Base-by-base conservation (phyloP, 37 sponge, comb jelly and placozoan genomes). In the Agelas oroides region DNA sequence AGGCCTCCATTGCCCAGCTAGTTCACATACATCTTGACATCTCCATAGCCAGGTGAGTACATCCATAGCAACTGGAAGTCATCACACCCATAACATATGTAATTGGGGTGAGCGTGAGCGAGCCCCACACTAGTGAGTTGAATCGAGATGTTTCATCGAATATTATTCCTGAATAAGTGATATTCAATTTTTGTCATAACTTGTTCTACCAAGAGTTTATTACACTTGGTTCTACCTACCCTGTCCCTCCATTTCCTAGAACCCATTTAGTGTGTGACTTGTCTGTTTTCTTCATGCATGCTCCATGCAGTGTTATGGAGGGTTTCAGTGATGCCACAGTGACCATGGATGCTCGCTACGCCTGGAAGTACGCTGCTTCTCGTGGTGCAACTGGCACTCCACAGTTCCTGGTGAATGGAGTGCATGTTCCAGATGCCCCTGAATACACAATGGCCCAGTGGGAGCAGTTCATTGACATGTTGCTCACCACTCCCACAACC, bases 321-420 rank as follows among this genome's bases (percentile, higher is more conserved):
- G 89, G 84, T 0, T 89, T 89, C 70, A 28, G 58, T 40, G 78
- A 83, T 39, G 20, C 60, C 30, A 20, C 28, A 18, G 73, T 89
- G 32, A 70, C 30, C 33, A 39, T 19, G 23, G 69, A 70, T 39
- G 62, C 84, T 28, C 72, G 83, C 53, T 77, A 83, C 77, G 89
- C 83, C 35, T 89, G 84, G 84, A 89, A 83, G 76, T 89, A 89
- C 37, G 89, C 73, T 21, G 71, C 73, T 0, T 77, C 78, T 24
- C 83, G 89, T 8, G 79, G 64, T 16, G 71, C 83, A 33, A 78
- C 73, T 46, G 89, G 89, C 32, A 89, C 89, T 25, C 89, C 89
- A 11, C 79, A 83, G 73, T 89, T 77, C 62, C 39, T 89, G 14
- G 72, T 89, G 24, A 89, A 89, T 77, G 89, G 89, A 60, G 89